Evolutionary conservation across 2,113 vertebrate genomes (phyloP).

Genomic region (Misgurnus mizolepis): DNA sequence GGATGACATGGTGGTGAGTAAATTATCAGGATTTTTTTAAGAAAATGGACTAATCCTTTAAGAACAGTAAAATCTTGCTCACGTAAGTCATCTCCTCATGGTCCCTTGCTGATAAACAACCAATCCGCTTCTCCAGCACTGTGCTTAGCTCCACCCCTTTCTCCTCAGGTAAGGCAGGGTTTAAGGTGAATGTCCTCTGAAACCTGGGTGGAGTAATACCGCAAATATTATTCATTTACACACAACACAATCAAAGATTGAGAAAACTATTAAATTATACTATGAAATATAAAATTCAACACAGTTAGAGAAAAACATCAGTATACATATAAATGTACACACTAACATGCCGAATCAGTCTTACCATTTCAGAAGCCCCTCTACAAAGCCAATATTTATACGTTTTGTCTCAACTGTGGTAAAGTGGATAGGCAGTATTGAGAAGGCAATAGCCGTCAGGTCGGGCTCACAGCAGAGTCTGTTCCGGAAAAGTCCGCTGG

Average conservation of each 20-base stretch:
- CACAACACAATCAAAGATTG: neutral
- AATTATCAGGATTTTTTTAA: too few species aligned
- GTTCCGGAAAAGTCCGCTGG: slow-evolving; percentile 85
- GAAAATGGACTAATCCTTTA: neutral
- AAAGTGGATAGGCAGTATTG: slow-evolving; percentile 82
- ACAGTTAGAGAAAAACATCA: neutral
- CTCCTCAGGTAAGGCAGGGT: slow-evolving; percentile 76
- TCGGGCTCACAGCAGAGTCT: slow-evolving; percentile 82
- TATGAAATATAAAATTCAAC: neutral
- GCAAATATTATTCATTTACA: neutral
- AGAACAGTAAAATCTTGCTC: slow-evolving; percentile 57
- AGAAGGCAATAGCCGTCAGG: slow-evolving; percentile 85
- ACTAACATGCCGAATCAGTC: neutral
- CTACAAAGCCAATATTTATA: slow-evolving; percentile 77
- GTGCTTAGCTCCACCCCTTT: slow-evolving; percentile 67
- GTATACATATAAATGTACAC: neutral
- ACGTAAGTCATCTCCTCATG: slow-evolving; percentile 90
- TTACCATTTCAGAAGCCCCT: slow-evolving; percentile 88
- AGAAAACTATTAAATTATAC: too few species aligned
- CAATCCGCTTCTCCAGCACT: slow-evolving; percentile 82
- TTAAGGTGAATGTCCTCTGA: slow-evolving; percentile 83
- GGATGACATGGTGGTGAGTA: too few species aligned
- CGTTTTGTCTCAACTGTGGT: slow-evolving; percentile 65
- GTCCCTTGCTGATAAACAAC: slow-evolving; percentile 77
- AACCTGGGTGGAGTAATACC: slow-evolving; percentile 77